These are phyloP conservation scores for Sorex araneus DNA, from an alignment of 2,113 vertebrate species.

Conservation along the genomic window DNA sequence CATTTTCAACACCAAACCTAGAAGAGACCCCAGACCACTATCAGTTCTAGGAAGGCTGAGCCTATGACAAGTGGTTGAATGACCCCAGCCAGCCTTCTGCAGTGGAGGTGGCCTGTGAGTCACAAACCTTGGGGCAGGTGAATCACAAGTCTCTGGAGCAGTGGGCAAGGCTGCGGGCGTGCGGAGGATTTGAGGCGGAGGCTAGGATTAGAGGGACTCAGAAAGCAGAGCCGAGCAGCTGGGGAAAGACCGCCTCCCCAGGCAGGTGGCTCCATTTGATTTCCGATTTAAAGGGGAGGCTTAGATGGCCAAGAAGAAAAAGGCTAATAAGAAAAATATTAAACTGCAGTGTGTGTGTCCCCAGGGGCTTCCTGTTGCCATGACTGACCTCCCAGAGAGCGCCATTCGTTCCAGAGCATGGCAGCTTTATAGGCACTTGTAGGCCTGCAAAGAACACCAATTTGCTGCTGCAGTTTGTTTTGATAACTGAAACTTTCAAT, in stretches of 20 bases:
- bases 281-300: constrained; percentile 90
- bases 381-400: constrained; percentile 92
- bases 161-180: neutral
- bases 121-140: neutral
- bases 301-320: constrained; percentile 92
- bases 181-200: neutral
- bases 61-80: constrained; percentile 1
- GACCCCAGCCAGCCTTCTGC: neutral
- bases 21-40: neutral
- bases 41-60: constrained; percentile 47
- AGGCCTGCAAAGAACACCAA: constrained; percentile 92
- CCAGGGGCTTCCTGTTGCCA: constrained; percentile 90
- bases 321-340: constrained; percentile 93
- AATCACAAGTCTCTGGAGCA: constrained; percentile 10
- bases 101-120: neutral
- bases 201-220: neutral
- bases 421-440: constrained; percentile 94
- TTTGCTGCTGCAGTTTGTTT: constrained; percentile 93
- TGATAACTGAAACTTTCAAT: constrained; percentile 93
- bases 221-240: constrained; percentile 21
- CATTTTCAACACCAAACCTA: neutral
- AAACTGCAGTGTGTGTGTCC: constrained; percentile 91
- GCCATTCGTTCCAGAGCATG: constrained; percentile 91
- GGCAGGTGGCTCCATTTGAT: constrained; percentile 87
- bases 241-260: constrained; percentile 62